Evolutionary conservation across 2,888 invertebrate species (phyloP).

Genomic region (Acrobasis suavella): DNA sequence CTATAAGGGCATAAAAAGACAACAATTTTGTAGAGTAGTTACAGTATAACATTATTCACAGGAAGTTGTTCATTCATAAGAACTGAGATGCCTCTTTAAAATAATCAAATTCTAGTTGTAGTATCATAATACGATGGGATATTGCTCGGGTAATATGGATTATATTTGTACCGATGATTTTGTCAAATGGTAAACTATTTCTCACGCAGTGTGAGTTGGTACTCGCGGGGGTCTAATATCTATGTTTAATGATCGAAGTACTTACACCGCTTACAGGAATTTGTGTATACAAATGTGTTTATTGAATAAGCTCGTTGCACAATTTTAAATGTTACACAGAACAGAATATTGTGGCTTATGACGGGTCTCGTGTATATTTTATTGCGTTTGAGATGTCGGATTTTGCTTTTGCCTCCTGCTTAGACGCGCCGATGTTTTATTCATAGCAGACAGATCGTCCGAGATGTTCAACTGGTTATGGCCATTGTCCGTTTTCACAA

Average conservation of each 20-base stretch:
- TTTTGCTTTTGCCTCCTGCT: slow-evolving; percentile 44
- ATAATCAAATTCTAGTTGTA: slow-evolving; percentile 54
- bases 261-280: slow-evolving; percentile 62
- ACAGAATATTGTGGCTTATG: slow-evolving; percentile 45
- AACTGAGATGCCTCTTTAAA: slow-evolving; percentile 43
- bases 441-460: slow-evolving; percentile 50
- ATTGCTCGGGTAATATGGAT: slow-evolving; percentile 53
- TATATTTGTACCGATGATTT: slow-evolving; percentile 60
- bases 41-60: slow-evolving; percentile 21
- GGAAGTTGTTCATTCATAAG: slow-evolving; percentile 44
- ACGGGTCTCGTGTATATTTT: slow-evolving; percentile 52
- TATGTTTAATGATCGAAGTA: slow-evolving; percentile 68
- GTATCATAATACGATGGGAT: slow-evolving; percentile 48
- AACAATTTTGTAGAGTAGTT: no score
- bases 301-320: slow-evolving; percentile 65
- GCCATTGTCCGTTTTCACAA: slow-evolving; percentile 24
- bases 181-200: slow-evolving; percentile 70
- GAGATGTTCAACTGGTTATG: slow-evolving; percentile 37
- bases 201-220: slow-evolving; percentile 68
- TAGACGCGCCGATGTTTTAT: slow-evolving; percentile 48
- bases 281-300: slow-evolving; percentile 64
- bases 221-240: slow-evolving; percentile 68
- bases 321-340: slow-evolving; percentile 53
- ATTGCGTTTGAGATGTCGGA: slow-evolving; percentile 44
- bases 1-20: no score